Conservation (phyloP, 2,113 vertebrate species). For the Ploceus nigricollis region DNA sequence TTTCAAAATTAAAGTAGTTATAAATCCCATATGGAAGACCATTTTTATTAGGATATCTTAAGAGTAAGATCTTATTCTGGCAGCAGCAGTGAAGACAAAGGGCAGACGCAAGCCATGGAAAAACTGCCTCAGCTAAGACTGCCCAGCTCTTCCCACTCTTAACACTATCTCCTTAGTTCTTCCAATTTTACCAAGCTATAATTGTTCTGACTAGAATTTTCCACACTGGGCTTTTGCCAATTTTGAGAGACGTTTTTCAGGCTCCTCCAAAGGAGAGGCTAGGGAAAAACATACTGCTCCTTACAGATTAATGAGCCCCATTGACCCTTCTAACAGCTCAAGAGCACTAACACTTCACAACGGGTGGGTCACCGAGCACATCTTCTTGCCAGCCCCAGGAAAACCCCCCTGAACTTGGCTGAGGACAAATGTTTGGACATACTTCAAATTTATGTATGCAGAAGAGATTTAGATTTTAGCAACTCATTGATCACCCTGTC, state of each 20-base stretch:
- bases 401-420: neutral
- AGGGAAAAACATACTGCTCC: neutral
- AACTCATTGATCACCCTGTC: neutral
- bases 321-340: neutral
- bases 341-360: neutral
- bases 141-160: neutral
- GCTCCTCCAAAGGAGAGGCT: neutral
- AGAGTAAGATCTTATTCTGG: neutral
- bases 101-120: neutral
- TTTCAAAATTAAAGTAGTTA: neutral
- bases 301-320: constrained; percentile 12
- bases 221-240: neutral
- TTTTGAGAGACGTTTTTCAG: constrained; percentile 1
- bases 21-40: constrained; percentile 6
- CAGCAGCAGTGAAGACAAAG: neutral
- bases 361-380: fast-evolving
- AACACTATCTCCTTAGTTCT: neutral
- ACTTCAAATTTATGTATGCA: neutral
- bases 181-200: neutral
- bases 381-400: neutral
- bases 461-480: neutral
- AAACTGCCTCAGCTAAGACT: constrained; percentile 1
- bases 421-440: neutral
- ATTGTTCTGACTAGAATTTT: constrained; percentile 21
- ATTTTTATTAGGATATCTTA: constrained; percentile 9